Conservation (phyloP, 2,797 vertebrate species). For the Podarcis siculus region DNA sequence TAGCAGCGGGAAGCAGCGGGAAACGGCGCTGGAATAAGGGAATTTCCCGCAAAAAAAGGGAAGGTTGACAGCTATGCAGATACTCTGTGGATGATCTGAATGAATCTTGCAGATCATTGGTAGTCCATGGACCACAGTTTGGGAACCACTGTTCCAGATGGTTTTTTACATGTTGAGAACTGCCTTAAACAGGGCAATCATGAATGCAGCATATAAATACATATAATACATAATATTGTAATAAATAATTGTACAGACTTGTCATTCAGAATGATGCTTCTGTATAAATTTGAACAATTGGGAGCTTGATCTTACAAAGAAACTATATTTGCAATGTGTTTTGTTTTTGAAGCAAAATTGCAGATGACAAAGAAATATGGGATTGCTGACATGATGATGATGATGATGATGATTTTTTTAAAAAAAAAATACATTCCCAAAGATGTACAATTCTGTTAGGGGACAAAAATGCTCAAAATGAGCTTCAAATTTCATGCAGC, state of each 20-base stretch:
- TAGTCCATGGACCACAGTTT: no score
- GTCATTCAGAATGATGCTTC: conserved; percentile 25
- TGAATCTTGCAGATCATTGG: no score
- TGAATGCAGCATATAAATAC: no score
- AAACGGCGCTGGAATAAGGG: no score
- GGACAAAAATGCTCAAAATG: not conserved
- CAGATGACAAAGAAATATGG: conserved; percentile 18
- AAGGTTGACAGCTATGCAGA: no score
- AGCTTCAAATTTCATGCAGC: not conserved
- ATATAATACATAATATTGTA: no score
- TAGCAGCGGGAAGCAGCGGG: no score
- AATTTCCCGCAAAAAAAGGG: no score
- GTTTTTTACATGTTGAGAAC: not conserved
- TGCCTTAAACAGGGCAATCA: not conserved
- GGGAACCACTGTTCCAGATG: not conserved
- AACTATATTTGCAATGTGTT: conserved; percentile 19
- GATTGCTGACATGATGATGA: not conserved
- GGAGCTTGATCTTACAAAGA: conserved; percentile 16
- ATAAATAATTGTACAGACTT: not conserved
- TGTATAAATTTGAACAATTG: conserved; percentile 38
- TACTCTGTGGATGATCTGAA: no score
- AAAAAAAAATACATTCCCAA: not conserved
- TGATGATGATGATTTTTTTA: no score
- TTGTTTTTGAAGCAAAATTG: conserved; percentile 19
- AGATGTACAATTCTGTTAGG: not conserved